Conservation (phyloP, 2,113 vertebrate species). For the Aleadryas rufinucha region DNA sequence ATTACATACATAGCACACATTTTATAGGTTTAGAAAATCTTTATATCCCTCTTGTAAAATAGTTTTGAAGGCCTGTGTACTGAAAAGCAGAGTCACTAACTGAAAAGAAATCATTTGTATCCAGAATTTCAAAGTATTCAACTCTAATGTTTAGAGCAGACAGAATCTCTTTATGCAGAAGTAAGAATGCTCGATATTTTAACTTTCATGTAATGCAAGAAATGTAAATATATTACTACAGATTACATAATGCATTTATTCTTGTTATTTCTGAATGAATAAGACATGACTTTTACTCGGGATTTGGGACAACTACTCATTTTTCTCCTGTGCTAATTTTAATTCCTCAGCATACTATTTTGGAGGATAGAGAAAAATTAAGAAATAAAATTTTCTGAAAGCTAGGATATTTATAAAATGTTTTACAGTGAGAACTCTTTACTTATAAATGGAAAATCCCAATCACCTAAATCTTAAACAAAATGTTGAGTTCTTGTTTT, state of each 20-base stretch:
- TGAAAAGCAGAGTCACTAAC: background rate
- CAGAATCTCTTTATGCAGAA: background rate
- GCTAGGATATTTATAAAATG: background rate
- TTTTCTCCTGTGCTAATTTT: background rate
- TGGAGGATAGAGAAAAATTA: background rate
- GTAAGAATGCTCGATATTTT: background rate
- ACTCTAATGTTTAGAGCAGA: background rate
- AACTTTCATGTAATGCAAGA: background rate
- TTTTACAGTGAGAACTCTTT: background rate
- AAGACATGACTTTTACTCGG: background rate
- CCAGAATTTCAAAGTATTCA: background rate
- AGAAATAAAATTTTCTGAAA: background rate
- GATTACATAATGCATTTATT: background rate
- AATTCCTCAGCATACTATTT: background rate
- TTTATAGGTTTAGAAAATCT: background rate
- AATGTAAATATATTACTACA: background rate
- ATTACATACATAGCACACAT: background rate
- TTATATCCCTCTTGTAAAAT: background rate
- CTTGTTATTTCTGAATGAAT: background rate
- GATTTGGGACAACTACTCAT: background rate
- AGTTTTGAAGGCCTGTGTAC: background rate
- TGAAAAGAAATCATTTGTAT: background rate
- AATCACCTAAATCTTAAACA: background rate
- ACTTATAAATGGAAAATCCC: background rate
- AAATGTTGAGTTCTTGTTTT: background rate